A percentile compares a stretch with the other conserved stretches of the same genome.
These are phyloP conservation scores for Litoditis marina DNA, from an alignment of 2,888 invertebrate species.

Conservation along the genomic window DNA sequence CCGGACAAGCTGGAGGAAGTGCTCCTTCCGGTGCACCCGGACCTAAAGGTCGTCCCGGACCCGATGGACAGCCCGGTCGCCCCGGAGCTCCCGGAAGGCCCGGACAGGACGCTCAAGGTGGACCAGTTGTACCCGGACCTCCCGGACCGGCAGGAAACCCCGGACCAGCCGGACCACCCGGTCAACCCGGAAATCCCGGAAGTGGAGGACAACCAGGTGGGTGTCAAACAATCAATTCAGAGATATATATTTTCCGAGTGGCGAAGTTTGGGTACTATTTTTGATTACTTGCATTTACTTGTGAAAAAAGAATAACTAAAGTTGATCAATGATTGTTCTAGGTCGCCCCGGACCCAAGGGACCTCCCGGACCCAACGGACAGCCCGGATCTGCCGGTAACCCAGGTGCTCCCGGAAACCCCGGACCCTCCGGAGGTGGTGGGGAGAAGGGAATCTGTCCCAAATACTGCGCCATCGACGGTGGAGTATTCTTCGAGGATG, in stretches of 20 bases:
- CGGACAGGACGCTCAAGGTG: conserved; percentile 37
- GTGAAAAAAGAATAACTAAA: too few species aligned
- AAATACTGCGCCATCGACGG: conserved; percentile 48
- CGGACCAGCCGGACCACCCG: conserved; percentile 33
- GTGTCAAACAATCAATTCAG: too few species aligned
- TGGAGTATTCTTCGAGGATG: too few species aligned
- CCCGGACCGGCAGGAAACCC: conserved; percentile 33
- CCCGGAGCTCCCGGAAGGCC: conserved; percentile 20
- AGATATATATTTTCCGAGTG: too few species aligned
- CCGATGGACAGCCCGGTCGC: too few species aligned
- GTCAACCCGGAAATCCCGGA: too few species aligned
- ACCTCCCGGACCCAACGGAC: conserved; percentile 42
- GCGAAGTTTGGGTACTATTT: too few species aligned
- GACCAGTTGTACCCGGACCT: conserved; percentile 32
- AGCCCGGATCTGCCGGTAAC: conserved; percentile 45
- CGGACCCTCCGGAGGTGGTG: conserved; percentile 31
- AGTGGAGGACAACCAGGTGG: too few species aligned
- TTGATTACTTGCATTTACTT: too few species aligned
- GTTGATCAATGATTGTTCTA: too few species aligned
- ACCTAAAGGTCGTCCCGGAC: too few species aligned
- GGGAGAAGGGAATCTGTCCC: conserved; percentile 51
- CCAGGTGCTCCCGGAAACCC: conserved; percentile 41
- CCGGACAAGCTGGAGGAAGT: conserved; percentile 25
- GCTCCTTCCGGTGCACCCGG: conserved; percentile 16
- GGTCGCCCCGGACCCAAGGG: conserved; percentile 38